phyloP scores from a whole-genome alignment of 2,888 invertebrate species.

The Caenorhabditis sp. region DNA sequence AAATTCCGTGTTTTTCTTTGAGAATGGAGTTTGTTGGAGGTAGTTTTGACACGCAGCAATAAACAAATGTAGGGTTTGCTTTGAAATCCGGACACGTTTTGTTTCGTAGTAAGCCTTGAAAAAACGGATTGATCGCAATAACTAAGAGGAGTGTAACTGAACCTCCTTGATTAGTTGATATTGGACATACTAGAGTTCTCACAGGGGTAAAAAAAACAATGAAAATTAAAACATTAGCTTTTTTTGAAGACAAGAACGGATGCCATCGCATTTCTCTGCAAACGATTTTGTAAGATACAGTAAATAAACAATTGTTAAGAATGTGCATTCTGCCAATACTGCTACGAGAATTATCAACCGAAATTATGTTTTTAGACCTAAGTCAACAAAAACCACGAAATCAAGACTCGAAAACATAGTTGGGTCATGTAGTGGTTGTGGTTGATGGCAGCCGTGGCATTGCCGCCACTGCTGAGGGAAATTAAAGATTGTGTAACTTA shows the following conservation, averaged over 20 bases:
- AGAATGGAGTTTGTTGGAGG: conserved; percentile 61
- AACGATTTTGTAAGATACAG: too few species aligned
- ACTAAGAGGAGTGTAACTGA: background rate
- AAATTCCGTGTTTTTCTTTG: conserved; percentile 67
- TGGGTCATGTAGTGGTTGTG: conserved; percentile 5
- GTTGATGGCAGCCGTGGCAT: conserved; percentile 21
- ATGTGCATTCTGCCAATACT: background rate
- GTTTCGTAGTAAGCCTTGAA: conserved; percentile 43
- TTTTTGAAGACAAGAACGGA: background rate
- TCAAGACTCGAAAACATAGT: background rate
- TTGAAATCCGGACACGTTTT: conserved; percentile 73
- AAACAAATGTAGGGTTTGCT: conserved; percentile 61
- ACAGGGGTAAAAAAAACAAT: background rate
- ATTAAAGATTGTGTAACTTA: conserved; percentile 3
- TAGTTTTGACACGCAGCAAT: conserved; percentile 70
- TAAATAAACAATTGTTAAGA: too few species aligned
- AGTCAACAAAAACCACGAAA: background rate
- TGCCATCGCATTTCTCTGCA: conserved; percentile 1
- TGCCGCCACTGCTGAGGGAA: conserved; percentile 3
- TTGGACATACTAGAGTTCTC: background rate
- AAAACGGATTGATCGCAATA: background rate
- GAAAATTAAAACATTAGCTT: background rate
- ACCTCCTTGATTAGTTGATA: background rate
- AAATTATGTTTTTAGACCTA: too few species aligned
- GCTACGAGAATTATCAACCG: background rate